Evolutionary conservation across 2,113 vertebrate species (phyloP).

Genomic region (Lepisosteus oculatus): DNA sequence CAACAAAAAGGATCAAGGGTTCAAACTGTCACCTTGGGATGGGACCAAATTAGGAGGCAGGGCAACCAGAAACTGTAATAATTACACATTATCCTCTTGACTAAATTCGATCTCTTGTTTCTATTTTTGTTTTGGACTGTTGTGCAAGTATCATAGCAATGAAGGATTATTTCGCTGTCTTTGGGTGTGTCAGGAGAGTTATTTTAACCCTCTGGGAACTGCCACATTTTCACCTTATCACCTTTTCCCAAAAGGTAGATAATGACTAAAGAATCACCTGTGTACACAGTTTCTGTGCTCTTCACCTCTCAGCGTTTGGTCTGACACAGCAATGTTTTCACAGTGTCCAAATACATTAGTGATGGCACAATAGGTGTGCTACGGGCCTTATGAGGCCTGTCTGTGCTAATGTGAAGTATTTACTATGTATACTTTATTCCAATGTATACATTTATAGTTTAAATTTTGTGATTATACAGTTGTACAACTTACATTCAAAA

Average conservation of each 20-base stretch:
- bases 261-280: slow-evolving; percentile 72
- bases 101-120: slow-evolving; percentile 5
- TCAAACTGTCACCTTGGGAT: not conserved
- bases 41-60: not conserved
- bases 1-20: not conserved
- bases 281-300: slow-evolving; percentile 58
- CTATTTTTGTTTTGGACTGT: slow-evolving; percentile 26
- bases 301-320: slow-evolving; percentile 50
- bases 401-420: slow-evolving; percentile 40
- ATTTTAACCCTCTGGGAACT: slow-evolving; percentile 47
- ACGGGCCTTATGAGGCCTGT: not conserved
- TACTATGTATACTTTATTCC: too few species aligned
- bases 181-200: slow-evolving; percentile 51
- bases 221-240: slow-evolving; percentile 33
- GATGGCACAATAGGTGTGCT: slow-evolving; percentile 43
- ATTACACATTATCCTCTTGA: not conserved
- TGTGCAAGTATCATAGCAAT: slow-evolving; percentile 40
- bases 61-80: not conserved
- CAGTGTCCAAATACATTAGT: slow-evolving; percentile 46
- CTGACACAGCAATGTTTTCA: slow-evolving; percentile 51
- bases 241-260: slow-evolving; percentile 55
- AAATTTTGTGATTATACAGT: too few species aligned
- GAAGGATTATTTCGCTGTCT: slow-evolving; percentile 45
- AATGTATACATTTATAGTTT: too few species aligned
- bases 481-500: too few species aligned